These are phyloP conservation scores for Phrynosoma platyrhinos DNA, from an alignment of 2,113 vertebrate genomes.

Conservation along the genomic window DNA sequence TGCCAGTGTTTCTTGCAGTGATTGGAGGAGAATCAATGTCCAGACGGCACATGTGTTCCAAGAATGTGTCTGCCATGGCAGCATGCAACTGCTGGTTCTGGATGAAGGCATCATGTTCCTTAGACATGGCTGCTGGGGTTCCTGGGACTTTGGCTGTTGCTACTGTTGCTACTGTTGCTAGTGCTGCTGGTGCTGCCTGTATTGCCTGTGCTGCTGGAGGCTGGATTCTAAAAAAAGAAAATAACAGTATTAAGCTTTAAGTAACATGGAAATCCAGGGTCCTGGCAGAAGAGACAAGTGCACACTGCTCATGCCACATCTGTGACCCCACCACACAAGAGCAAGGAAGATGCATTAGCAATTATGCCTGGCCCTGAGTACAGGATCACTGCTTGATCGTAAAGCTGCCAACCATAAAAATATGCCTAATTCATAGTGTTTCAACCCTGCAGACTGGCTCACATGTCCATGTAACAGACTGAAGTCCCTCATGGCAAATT, in stretches of 20 bases:
- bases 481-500: background rate
- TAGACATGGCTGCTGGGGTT: slow-evolving; percentile 75
- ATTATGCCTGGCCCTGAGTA: no score
- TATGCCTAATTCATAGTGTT: background rate
- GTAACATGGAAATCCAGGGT: background rate
- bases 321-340: background rate
- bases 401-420: background rate
- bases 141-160: no score
- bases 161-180: no score
- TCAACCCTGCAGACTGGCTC: background rate
- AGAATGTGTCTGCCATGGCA: slow-evolving; percentile 92
- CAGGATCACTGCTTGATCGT: no score
- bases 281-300: no score
- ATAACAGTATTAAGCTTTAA: background rate
- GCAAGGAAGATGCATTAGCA: background rate
- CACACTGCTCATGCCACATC: background rate
- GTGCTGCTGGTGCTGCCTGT: no score
- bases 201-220: slow-evolving; percentile 8
- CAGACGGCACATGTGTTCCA: slow-evolving; percentile 97
- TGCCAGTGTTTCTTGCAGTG: slow-evolving; percentile 94
- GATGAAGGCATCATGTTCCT: slow-evolving; percentile 87
- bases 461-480: background rate
- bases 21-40: slow-evolving; percentile 95
- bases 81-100: slow-evolving; percentile 94
- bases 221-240: slow-evolving; percentile 44